phyloP scores from a whole-genome alignment of 2,113 vertebrate genomes.

The Danio rerio region GRCz12tu NC_133183.1:27458001-27458500 shows the following conservation, averaged over 20 bases:
- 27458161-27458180: background rate
- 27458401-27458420: too few relatives aligned
- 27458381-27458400: too few relatives aligned
- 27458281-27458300: background rate
- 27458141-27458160: background rate
- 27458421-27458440: too few relatives aligned
- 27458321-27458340: too few relatives aligned
- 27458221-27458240: background rate
- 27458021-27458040: conserved; percentile 42
- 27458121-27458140: background rate
- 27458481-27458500: too few relatives aligned
- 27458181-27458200: background rate
- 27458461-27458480: too few relatives aligned
- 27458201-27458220: background rate
- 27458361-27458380: too few relatives aligned
- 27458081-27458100: conserved; percentile 24
- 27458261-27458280: background rate
- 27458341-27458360: too few relatives aligned
- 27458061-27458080: conserved; percentile 1
- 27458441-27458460: too few relatives aligned
- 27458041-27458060: conserved; percentile 15
- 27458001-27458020: conserved; percentile 24
- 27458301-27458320: background rate
- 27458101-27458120: background rate
- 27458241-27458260: background rate